A percentile compares a stretch with the other conserved stretches of the same genome.
Evolutionary conservation across 1,140 invertebrate species (phyloP).

Genomic region (Hetaerina americana): DNA sequence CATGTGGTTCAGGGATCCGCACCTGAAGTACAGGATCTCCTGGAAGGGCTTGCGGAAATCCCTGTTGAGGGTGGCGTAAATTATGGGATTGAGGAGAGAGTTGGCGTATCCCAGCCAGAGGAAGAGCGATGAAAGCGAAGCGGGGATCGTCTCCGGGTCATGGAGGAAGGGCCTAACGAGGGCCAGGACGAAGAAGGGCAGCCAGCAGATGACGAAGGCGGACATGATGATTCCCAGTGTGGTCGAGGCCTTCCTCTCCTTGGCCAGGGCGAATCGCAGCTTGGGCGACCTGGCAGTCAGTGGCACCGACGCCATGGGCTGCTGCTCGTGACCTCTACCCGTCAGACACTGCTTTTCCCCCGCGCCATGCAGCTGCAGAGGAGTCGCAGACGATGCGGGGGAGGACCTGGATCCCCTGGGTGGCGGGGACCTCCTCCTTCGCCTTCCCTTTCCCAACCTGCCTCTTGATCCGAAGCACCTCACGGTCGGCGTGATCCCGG

Average conservation of each 20-base stretch:
- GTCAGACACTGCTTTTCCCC: constrained; percentile 3
- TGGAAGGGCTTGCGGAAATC: constrained; percentile 89
- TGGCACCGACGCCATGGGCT: constrained; percentile 33
- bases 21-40: constrained; percentile 77
- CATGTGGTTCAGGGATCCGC: constrained; percentile 75
- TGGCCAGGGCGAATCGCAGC: constrained; percentile 64
- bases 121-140: constrained; percentile 44
- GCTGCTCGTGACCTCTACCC: neutral
- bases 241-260: constrained; percentile 87
- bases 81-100: constrained; percentile 82
- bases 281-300: constrained; percentile 12
- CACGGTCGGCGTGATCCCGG: neutral
- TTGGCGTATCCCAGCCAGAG: constrained; percentile 91
- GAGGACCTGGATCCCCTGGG: neutral
- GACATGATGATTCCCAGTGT: constrained; percentile 96
- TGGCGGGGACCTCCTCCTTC: neutral
- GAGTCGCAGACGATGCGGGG: neutral
- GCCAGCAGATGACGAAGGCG: constrained; percentile 91
- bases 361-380: neutral
- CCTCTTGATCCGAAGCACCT: neutral
- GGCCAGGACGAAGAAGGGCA: constrained; percentile 91
- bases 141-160: constrained; percentile 46
- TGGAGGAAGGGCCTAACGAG: constrained; percentile 66
- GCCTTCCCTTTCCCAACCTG: neutral
- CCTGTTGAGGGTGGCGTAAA: constrained; percentile 81